Evolutionary conservation across 2,797 vertebrate genomes (phyloP).

Genomic region (Anabacerthia variegaticeps): DNA sequence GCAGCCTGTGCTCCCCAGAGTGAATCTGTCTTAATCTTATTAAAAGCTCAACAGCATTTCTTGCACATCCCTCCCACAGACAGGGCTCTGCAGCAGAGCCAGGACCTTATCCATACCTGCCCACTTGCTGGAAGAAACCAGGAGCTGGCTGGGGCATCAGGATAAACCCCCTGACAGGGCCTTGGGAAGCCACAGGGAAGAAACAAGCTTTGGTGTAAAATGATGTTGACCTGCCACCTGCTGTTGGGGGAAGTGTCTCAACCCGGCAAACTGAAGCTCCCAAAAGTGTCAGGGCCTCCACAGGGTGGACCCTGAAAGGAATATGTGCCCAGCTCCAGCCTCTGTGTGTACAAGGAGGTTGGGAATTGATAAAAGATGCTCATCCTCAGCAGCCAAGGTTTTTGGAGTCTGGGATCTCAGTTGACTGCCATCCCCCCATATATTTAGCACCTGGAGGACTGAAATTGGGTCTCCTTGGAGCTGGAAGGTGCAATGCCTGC

Average conservation of each 20-base stretch:
- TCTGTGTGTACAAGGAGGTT: not conserved
- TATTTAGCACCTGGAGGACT: not conserved
- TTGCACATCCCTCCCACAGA: not conserved
- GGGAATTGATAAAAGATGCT: not conserved
- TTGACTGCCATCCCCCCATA: accelerated
- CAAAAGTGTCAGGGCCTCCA: not conserved
- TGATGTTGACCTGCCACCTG: not conserved
- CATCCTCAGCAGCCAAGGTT: not conserved
- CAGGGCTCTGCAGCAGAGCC: not conserved
- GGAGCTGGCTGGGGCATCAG: not conserved
- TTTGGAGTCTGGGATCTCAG: not conserved
- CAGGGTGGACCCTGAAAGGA: not conserved
- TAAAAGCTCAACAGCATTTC: not conserved
- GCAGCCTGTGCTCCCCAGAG: not conserved
- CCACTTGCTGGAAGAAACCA: not conserved
- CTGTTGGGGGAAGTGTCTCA: not conserved
- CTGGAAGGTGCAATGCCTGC: not conserved
- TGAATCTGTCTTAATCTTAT: not conserved
- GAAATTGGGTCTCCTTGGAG: not conserved
- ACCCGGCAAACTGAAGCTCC: not conserved
- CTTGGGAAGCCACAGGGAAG: not conserved
- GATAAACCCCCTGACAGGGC: not conserved
- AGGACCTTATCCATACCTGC: not conserved
- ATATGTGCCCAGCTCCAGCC: not conserved
- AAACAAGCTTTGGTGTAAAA: accelerated